These are phyloP conservation scores for Callaeas wilsoni DNA, from an alignment of 2,113 vertebrate species.

Conservation along the genomic window DNA sequence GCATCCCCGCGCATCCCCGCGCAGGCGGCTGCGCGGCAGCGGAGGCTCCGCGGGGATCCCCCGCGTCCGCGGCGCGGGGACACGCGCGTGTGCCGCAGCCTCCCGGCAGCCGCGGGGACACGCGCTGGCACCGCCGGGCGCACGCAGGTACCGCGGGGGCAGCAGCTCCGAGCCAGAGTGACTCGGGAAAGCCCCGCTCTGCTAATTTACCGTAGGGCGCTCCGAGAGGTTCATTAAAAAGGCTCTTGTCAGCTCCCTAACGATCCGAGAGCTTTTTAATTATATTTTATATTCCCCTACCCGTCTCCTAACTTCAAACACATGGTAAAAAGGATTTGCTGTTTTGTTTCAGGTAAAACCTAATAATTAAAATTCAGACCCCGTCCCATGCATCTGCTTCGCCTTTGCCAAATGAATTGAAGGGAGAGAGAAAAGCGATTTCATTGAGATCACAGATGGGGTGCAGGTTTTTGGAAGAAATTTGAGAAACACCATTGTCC, in stretches of 20 bases:
- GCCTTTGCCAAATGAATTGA: slow-evolving; percentile 83
- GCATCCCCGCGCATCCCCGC: not conserved
- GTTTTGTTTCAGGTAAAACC: slow-evolving; percentile 79
- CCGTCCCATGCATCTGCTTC: slow-evolving; percentile 92
- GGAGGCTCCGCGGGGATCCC: not conserved
- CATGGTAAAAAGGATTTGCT: slow-evolving; percentile 63
- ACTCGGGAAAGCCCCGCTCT: not conserved
- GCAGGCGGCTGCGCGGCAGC: not conserved
- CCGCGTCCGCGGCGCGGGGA: not conserved
- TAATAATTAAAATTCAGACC: slow-evolving; percentile 89
- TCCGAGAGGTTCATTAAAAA: slow-evolving; percentile 60
- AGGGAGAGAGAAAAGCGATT: slow-evolving; percentile 86
- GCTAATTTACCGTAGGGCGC: slow-evolving; percentile 16
- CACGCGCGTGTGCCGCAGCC: not conserved
- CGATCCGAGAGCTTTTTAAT: slow-evolving; percentile 66
- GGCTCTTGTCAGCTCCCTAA: slow-evolving; percentile 61
- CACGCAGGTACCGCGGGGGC: slow-evolving; percentile 36
- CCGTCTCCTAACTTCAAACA: slow-evolving; percentile 66
- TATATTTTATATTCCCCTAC: slow-evolving; percentile 66
- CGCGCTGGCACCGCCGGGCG: not conserved
- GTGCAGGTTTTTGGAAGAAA: slow-evolving; percentile 93
- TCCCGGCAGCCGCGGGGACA: not conserved
- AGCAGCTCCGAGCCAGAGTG: not conserved
- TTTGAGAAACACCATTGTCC: slow-evolving; percentile 98
- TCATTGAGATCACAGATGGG: slow-evolving; percentile 98